phyloP scores from a whole-genome alignment of 1,140 invertebrate species.

The Adoxophyes honmai region DNA sequence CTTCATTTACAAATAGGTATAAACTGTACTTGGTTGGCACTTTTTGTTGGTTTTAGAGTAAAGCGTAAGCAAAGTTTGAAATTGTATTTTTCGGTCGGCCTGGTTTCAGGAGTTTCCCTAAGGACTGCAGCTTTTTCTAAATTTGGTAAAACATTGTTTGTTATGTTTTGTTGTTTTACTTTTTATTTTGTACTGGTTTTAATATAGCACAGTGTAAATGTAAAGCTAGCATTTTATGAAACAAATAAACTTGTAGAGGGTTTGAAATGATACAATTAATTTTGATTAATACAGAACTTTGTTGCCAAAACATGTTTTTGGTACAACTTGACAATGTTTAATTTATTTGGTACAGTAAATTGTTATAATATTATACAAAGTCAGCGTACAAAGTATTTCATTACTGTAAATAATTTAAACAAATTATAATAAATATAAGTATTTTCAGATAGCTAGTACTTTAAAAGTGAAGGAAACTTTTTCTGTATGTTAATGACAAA shows the following conservation, averaged over 20 bases:
- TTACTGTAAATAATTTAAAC: too few species aligned
- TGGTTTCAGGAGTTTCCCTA: not conserved
- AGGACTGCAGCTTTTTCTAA: not conserved
- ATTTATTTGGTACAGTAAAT: not conserved
- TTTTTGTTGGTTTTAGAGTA: too few species aligned
- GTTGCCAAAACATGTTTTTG: constrained; percentile 35
- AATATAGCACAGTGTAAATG: not conserved
- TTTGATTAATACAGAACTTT: constrained; percentile 51
- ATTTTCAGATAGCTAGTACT: too few species aligned
- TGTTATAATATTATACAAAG: not conserved
- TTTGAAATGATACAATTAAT: constrained; percentile 58
- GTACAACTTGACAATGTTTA: constrained; percentile 10
- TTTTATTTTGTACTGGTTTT: not conserved
- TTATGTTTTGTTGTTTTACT: not conserved
- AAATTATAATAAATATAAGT: too few species aligned
- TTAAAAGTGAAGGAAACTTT: too few species aligned
- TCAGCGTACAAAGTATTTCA: too few species aligned
- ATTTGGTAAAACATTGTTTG: not conserved
- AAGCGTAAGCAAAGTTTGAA: too few species aligned
- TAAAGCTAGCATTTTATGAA: not conserved
- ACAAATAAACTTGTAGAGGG: not conserved
- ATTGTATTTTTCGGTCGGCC: too few species aligned
- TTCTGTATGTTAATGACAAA: too few species aligned
- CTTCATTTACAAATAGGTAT: too few species aligned
- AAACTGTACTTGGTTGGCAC: too few species aligned